These are phyloP conservation scores for Lasioglossum leucozonium DNA, from an alignment of 2,888 invertebrate genomes.

Conservation along the genomic window DNA sequence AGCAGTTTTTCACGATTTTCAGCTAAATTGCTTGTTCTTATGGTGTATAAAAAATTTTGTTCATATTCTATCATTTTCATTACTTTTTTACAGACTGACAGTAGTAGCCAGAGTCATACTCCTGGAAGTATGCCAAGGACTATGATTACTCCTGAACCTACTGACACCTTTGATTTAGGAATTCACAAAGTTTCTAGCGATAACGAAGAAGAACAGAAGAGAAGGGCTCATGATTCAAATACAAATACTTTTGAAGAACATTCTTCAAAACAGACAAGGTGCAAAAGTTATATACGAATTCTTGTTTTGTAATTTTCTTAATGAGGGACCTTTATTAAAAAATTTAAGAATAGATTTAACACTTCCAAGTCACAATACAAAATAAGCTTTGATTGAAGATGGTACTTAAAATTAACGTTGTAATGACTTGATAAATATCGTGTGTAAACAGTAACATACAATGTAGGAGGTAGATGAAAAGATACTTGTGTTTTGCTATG, in stretches of 20 bases:
- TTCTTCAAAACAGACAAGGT: slow-evolving; percentile 74
- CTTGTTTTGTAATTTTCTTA: too few species aligned
- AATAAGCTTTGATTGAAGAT: too few species aligned
- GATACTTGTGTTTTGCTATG: too few species aligned
- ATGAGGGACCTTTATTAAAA: too few species aligned
- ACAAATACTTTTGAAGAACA: slow-evolving; percentile 72
- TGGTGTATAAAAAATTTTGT: not conserved
- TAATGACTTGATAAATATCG: too few species aligned
- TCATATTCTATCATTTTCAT: not conserved
- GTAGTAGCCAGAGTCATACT: slow-evolving; percentile 77
- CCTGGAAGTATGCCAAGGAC: slow-evolving; percentile 79
- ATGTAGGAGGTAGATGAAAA: too few species aligned
- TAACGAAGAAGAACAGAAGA: slow-evolving; percentile 73
- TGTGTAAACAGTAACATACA: too few species aligned
- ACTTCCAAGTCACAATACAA: too few species aligned
- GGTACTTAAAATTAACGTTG: too few species aligned
- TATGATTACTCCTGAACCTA: slow-evolving; percentile 76
- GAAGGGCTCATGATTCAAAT: slow-evolving; percentile 52
- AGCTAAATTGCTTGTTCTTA: too few species aligned
- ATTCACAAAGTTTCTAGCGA: slow-evolving; percentile 78
- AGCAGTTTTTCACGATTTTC: too few species aligned
- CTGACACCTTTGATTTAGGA: slow-evolving; percentile 75
- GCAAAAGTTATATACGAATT: not conserved
- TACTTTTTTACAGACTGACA: slow-evolving; percentile 77
- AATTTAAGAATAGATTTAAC: too few species aligned